These are phyloP conservation scores for Rafetus swinhoei DNA, from an alignment of 2,113 vertebrate species.

Conservation along the genomic window DNA sequence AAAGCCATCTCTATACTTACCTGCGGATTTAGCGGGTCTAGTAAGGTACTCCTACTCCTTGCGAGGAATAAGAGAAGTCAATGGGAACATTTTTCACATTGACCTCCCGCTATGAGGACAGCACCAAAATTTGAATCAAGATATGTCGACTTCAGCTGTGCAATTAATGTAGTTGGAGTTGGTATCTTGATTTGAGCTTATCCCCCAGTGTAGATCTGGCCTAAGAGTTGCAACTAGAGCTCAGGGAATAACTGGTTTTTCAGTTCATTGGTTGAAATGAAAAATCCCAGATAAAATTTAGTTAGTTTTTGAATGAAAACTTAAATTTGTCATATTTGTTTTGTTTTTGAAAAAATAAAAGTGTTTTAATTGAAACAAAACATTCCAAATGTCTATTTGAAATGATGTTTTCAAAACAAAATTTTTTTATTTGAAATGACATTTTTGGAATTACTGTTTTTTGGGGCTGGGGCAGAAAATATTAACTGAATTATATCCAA, in stretches of 20 bases:
- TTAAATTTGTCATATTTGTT: background rate
- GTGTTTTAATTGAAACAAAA: background rate
- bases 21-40: too few relatives aligned
- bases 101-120: too few relatives aligned
- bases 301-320: background rate
- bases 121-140: too few relatives aligned
- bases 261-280: background rate
- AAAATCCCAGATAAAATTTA: background rate
- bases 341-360: background rate
- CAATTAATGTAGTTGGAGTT: too few relatives aligned
- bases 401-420: background rate
- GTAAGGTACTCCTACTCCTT: too few relatives aligned
- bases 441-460: background rate
- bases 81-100: too few relatives aligned
- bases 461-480: background rate
- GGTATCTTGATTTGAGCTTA: too few relatives aligned
- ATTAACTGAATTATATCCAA: background rate
- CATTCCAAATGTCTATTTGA: background rate
- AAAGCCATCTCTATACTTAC: too few relatives aligned
- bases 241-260: background rate
- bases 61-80: too few relatives aligned
- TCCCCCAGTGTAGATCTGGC: too few relatives aligned
- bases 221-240: background rate
- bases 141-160: too few relatives aligned
- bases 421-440: background rate